Conservation (phyloP, 1,140 invertebrate genomes). For the Spodoptera litura region DNA sequence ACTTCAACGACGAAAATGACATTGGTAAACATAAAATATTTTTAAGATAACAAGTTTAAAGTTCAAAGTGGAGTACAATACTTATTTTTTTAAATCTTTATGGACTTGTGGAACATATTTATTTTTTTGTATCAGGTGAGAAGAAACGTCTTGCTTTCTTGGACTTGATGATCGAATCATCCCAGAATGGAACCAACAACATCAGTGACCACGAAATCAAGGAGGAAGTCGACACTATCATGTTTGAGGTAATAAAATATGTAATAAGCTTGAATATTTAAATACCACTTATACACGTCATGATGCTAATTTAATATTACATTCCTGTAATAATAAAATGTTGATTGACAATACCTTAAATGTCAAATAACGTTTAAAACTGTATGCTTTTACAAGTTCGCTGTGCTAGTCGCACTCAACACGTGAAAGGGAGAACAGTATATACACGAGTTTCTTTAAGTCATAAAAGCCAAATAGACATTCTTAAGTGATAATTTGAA, state of each 20-base stretch:
- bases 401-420: no score
- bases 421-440: no score
- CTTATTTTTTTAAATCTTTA: no score
- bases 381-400: no score
- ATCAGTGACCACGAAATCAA: conserved; percentile 91
- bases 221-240: conserved; percentile 95
- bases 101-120: no score
- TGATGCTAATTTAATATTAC: background rate
- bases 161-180: conserved; percentile 92
- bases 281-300: background rate
- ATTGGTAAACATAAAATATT: conserved; percentile 83
- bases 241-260: conserved; percentile 91
- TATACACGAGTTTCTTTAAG: no score
- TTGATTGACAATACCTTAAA: no score
- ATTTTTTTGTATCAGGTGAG: conserved; percentile 80
- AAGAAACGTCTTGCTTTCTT: conserved; percentile 94
- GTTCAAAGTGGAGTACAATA: no score
- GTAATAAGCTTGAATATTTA: background rate
- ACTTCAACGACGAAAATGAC: conserved; percentile 91
- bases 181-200: conserved; percentile 75
- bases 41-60: background rate
- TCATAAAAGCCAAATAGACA: no score
- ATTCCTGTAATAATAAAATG: no score
- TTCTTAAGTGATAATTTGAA: no score
- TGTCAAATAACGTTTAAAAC: background rate